These are phyloP conservation scores for Punctoribates punctum DNA, from an alignment of 2,888 invertebrate genomes.

Conservation along the genomic window DNA sequence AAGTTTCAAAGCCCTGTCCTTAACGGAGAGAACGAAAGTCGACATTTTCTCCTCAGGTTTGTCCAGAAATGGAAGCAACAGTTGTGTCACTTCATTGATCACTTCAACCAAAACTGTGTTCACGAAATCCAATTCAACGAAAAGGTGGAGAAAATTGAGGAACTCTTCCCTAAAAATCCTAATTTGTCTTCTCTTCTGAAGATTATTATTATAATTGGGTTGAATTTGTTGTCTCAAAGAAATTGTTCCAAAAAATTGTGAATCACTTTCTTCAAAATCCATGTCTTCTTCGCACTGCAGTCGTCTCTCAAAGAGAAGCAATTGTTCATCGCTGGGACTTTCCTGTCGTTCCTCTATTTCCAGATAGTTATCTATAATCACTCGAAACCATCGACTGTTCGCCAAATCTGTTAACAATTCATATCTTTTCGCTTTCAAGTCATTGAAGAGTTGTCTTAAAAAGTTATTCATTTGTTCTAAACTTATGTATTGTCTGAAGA, in stretches of 20 bases:
- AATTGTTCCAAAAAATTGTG: too few relatives aligned
- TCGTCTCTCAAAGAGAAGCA: too few relatives aligned
- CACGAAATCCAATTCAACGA: not conserved
- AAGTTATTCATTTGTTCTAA: not conserved
- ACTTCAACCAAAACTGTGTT: not conserved
- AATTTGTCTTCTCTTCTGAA: not conserved
- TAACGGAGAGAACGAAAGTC: not conserved
- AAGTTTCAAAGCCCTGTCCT: too few relatives aligned
- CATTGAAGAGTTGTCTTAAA: not conserved
- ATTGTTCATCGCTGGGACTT: too few relatives aligned
- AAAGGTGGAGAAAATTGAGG: not conserved
- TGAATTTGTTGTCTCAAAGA: not conserved
- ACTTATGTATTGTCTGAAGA: not conserved
- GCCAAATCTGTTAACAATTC: not conserved
- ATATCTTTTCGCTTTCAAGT: not conserved
- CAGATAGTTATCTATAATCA: not conserved
- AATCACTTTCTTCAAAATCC: too few relatives aligned
- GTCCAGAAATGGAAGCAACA: not conserved
- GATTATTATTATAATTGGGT: not conserved
- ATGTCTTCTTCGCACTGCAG: too few relatives aligned
- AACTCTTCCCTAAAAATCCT: slow-evolving; percentile 9
- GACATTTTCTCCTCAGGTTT: not conserved
- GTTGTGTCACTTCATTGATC: not conserved
- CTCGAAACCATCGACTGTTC: slow-evolving; percentile 7
- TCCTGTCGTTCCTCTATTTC: not conserved